Evolutionary conservation across 1,140 invertebrate genomes (phyloP).

Genomic region (Leptonema lineaticorne): DNA sequence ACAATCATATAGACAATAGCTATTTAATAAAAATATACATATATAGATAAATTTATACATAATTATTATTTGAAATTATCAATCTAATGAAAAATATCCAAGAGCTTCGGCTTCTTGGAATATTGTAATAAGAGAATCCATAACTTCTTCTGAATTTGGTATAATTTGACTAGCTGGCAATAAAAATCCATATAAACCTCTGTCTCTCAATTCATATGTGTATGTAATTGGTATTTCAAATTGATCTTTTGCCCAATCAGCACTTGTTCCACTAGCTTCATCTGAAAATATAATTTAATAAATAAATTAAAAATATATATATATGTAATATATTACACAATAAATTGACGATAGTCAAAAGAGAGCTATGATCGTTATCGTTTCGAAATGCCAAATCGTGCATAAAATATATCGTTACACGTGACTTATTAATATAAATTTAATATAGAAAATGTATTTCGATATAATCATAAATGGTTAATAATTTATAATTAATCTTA

Average conservation of each 20-base stretch:
- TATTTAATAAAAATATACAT: conserved; percentile 12
- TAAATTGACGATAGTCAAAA: neutral
- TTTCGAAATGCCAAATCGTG: neutral
- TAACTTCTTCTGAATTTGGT: conserved; percentile 70
- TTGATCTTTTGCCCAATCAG: conserved; percentile 71
- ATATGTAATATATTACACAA: neutral
- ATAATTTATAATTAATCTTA: conserved; percentile 46
- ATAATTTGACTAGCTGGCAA: conserved; percentile 74
- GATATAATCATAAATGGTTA: neutral
- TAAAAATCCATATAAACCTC: conserved; percentile 72
- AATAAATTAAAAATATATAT: too few relatives aligned
- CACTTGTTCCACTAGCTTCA: conserved; percentile 62
- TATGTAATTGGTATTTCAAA: conserved; percentile 66
- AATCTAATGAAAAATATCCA: conserved; percentile 44
- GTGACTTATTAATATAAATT: too few relatives aligned
- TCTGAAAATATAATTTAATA: conserved; percentile 48
- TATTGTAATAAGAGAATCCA: conserved; percentile 63
- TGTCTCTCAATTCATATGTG: conserved; percentile 71
- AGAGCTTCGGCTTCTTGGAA: conserved; percentile 57
- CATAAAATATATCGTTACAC: neutral
- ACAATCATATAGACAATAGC: neutral
- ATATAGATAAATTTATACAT: too few relatives aligned
- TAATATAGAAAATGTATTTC: neutral
- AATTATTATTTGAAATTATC: conserved; percentile 2
- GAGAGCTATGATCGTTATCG: too few relatives aligned